These are phyloP conservation scores for Chaunax sp. DNA, from an alignment of 2,797 vertebrate genomes.

Conservation along the genomic window DNA sequence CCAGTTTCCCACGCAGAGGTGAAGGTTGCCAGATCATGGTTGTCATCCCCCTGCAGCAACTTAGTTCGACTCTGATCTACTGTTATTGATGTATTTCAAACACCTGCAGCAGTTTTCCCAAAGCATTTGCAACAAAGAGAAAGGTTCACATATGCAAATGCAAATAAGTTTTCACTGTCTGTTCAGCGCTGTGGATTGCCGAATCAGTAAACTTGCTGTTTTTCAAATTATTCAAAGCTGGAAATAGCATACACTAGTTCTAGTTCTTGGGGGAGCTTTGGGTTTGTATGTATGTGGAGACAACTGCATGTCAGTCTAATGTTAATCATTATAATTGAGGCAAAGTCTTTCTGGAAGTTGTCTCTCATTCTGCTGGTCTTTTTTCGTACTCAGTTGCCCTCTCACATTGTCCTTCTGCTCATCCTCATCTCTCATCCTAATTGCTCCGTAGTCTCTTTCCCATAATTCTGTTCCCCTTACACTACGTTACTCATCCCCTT, in stretches of 20 bases:
- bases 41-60: constrained; percentile 72
- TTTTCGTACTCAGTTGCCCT: constrained; percentile 26
- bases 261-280: constrained; percentile 5
- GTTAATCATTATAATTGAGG: constrained; percentile 42
- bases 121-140: constrained; percentile 57
- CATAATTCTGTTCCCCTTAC: constrained; percentile 24
- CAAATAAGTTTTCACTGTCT: constrained; percentile 31
- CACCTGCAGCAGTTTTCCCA: constrained; percentile 63
- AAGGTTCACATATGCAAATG: constrained; percentile 36
- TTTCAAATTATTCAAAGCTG: constrained; percentile 22
- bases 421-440: constrained; percentile 24
- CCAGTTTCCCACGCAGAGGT: constrained; percentile 57
- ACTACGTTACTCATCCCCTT: constrained; percentile 38
- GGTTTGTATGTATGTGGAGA: not conserved
- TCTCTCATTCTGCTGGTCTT: constrained; percentile 17
- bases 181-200: constrained; percentile 23
- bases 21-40: constrained; percentile 69
- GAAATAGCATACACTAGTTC: constrained; percentile 23
- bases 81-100: constrained; percentile 72
- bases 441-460: constrained; percentile 21
- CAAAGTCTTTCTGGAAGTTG: constrained; percentile 14
- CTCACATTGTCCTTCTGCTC: constrained; percentile 21
- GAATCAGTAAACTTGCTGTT: not conserved
- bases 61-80: constrained; percentile 69
- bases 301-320: constrained; percentile 8